A percentile compares a stretch with the other conserved stretches of the same genome.
Conservation (phyloP, 2,888 invertebrate genomes). For the Byasa hedistus region DNA sequence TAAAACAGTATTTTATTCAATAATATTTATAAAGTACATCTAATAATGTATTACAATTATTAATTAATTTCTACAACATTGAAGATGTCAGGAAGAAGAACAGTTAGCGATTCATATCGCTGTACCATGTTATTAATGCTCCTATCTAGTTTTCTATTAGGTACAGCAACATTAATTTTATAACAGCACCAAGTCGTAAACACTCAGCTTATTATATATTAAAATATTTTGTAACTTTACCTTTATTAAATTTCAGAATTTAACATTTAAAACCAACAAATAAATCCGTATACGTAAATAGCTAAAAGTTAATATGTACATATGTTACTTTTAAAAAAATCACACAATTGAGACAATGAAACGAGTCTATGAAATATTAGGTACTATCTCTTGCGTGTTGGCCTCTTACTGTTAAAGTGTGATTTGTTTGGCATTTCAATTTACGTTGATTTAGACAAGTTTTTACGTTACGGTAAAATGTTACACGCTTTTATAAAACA, state of each 20-base stretch:
- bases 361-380: background rate
- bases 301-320: no score
- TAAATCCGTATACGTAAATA: no score
- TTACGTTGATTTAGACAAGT: conserved; percentile 14
- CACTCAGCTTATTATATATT: no score
- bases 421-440: conserved; percentile 25
- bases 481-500: conserved; percentile 1
- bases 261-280: no score
- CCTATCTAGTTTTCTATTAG: conserved; percentile 19
- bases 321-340: no score
- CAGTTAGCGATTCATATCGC: conserved; percentile 71
- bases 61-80: conserved; percentile 55
- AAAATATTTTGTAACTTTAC: no score
- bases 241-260: no score
- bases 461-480: conserved; percentile 24
- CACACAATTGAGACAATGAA: no score
- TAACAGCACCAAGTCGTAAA: background rate
- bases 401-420: background rate
- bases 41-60: conserved; percentile 4
- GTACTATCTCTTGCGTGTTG: background rate
- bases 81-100: conserved; percentile 61
- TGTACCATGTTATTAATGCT: conserved; percentile 60
- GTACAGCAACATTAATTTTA: conserved; percentile 11
- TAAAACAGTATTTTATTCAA: no score
- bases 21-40: no score